Evolutionary conservation across 2,113 vertebrate species (phyloP), one percentile per base, ranked within the genome.

Genomic region (Tenrec ecaudatus): DNA sequence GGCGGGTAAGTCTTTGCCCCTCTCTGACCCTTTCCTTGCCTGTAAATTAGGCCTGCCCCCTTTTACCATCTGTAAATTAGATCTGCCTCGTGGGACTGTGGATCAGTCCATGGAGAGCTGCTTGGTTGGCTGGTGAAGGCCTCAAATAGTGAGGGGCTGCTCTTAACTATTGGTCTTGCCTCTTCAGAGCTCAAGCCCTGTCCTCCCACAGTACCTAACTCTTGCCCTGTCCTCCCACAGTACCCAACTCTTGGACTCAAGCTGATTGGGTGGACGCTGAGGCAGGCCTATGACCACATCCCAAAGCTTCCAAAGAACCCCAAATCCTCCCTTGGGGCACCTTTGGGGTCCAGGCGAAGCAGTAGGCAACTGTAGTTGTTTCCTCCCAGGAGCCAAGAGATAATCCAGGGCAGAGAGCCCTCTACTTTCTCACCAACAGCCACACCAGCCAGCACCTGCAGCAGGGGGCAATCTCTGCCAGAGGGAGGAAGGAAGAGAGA

Each of bases 301-400:
- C 58, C 64, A 90, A 76, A 83, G 58, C 47, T 93, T 94, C 71
- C 58, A 6, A 78, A 82, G 38, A 89, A 81, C 0, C 36, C 47
- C 57, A 89, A 29, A 73, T 19, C 12, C 38, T 53, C 7, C 11
- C 60, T 29, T 20, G 33, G 47, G 53, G 22, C 83, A 98, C 98
- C 98, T 98, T 97, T 95, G 87, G 97, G 85, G 0, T 96, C 96
- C 93, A 98, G 92, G 16, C 96, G 96, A 84, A 98, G 97, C 92
- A 98, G 97, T 40, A 98, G 82, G 31, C 97, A 94, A 0, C 86
- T 97, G 82, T 97, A 95, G 87, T 95, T 97, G 96, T 98, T 98
- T 86, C 97, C 98, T 68, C 97, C 88, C 91, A 98, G 95, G 43
- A 98, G 96, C 69, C 3, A 66, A 76, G 95, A 95, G 6, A 98